Evolutionary conservation across 2,113 vertebrate species (phyloP).

Genomic region (Zosterops lateralis): DNA sequence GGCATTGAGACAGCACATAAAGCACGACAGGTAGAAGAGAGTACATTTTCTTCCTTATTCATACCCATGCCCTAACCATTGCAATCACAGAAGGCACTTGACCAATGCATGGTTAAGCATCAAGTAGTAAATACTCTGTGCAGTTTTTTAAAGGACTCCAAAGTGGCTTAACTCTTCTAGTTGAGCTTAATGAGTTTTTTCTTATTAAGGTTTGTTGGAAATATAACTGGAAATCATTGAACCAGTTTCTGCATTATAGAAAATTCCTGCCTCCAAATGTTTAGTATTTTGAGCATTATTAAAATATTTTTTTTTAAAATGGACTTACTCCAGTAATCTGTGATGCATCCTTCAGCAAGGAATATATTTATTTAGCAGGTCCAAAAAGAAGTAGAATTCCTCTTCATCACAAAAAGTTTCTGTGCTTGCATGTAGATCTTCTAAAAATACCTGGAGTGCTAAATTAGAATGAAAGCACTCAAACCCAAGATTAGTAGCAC

Average conservation of each 20-base stretch:
- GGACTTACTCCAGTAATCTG: background rate
- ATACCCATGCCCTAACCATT: background rate
- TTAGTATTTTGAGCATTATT: background rate
- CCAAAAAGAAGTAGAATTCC: background rate
- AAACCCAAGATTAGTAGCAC: background rate
- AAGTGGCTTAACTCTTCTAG: background rate
- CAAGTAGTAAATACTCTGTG: background rate
- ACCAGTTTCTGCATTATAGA: background rate
- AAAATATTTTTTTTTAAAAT: background rate
- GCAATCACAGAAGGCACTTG: background rate
- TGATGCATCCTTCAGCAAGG: background rate
- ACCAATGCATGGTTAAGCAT: background rate
- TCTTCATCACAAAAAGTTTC: background rate
- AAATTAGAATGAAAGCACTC: background rate
- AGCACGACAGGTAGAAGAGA: conserved; percentile 91
- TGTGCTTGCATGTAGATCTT: background rate
- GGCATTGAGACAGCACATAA: conserved; percentile 90
- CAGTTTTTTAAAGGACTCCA: background rate
- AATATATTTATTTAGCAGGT: background rate
- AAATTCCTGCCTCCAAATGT: background rate
- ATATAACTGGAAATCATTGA: background rate
- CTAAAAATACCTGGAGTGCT: background rate
- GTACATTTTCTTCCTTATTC: conserved; percentile 41
- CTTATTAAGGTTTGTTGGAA: background rate
- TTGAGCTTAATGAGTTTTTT: background rate